Conservation (phyloP, 2,888 invertebrate species). For the Volucella bombylans region DNA sequence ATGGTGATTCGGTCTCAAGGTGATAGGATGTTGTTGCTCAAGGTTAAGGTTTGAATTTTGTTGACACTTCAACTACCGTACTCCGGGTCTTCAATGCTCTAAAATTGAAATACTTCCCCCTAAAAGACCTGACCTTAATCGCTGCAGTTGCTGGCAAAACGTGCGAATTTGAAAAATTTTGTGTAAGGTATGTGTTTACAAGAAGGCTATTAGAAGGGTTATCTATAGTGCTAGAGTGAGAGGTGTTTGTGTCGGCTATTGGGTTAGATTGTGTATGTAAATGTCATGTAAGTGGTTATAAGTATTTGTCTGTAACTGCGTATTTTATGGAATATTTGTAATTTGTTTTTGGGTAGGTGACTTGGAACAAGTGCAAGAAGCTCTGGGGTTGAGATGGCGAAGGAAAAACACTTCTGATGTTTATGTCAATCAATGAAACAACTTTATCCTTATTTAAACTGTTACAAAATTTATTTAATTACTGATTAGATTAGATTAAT, state of each 20-base stretch:
- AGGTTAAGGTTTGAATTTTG: too few species aligned
- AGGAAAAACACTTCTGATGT: too few species aligned
- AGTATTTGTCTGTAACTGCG: background rate
- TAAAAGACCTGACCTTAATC: background rate
- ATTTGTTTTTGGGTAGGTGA: background rate
- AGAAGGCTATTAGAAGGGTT: background rate
- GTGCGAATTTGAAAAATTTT: background rate
- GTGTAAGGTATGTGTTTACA: background rate
- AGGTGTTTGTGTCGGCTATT: background rate
- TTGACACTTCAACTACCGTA: too few species aligned
- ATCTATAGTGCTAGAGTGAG: background rate
- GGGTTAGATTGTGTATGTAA: background rate
- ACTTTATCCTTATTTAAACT: too few species aligned
- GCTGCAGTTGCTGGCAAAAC: constrained; percentile 20
- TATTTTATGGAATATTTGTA: background rate
- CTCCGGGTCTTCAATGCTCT: too few species aligned
- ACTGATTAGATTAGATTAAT: too few species aligned
- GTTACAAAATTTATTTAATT: too few species aligned
- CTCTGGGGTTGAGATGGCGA: too few species aligned
- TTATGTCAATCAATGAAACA: too few species aligned
- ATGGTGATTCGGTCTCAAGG: too few species aligned
- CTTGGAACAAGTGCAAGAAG: too few species aligned
- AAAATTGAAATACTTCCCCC: constrained; percentile 1
- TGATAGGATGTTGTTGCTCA: too few species aligned
- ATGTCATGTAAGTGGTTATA: background rate